A percentile compares a stretch with the other conserved stretches of the same genome.
phyloP scores from a whole-genome alignment of 2,888 invertebrate genomes.

The Elysia crispata region DNA sequence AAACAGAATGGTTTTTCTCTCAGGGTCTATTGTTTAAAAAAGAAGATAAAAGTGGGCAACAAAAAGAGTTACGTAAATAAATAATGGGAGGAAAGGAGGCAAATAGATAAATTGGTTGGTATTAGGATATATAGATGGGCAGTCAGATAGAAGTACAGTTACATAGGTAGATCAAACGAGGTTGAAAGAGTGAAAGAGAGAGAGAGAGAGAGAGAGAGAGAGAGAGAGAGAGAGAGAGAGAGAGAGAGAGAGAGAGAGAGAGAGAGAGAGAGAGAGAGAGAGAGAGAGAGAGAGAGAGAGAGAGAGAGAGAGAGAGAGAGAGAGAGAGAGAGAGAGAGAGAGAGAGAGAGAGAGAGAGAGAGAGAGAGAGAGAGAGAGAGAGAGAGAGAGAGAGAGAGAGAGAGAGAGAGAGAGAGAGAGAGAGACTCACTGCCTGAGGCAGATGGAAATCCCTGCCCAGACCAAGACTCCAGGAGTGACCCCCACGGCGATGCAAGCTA shows the following conservation, averaged over 20 bases:
- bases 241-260: constrained; percentile 26
- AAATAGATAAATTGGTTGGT: background rate
- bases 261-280: constrained; percentile 29
- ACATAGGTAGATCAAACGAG: too few relatives aligned
- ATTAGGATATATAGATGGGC: too few relatives aligned
- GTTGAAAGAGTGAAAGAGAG: constrained; percentile 27
- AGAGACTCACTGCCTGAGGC: background rate
- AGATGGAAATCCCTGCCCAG: too few relatives aligned
- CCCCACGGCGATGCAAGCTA: too few relatives aligned
- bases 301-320: constrained; percentile 22
- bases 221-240: constrained; percentile 42
- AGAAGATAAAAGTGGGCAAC: too few relatives aligned
- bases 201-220: constrained; percentile 41
- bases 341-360: constrained; percentile 26
- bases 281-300: constrained; percentile 36
- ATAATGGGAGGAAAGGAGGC: background rate
- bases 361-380: constrained; percentile 37
- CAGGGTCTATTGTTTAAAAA: too few relatives aligned
- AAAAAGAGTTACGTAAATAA: too few relatives aligned
- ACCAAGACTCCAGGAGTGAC: too few relatives aligned
- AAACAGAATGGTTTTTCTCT: too few relatives aligned
- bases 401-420: constrained; percentile 26
- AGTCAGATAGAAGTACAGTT: constrained; percentile 27
- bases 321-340: constrained; percentile 32
- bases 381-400: constrained; percentile 24